phyloP scores from a whole-genome alignment of 2,797 vertebrate genomes.

The Leuciscus waleckii region DNA sequence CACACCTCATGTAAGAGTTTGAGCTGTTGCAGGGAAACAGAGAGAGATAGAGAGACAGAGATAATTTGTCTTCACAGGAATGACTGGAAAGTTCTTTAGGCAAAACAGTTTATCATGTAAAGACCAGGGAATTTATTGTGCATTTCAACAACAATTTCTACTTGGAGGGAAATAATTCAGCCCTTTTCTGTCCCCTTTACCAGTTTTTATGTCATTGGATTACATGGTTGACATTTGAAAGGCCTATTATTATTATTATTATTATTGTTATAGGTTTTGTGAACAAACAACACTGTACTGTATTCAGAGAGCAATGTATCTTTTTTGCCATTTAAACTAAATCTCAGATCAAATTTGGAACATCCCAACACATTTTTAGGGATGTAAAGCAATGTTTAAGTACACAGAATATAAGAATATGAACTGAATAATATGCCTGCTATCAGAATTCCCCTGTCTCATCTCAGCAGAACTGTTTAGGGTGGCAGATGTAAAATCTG shows the following conservation, averaged over 20 bases:
- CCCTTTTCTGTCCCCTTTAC: neutral
- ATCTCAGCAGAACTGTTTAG: neutral
- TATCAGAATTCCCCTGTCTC: neutral
- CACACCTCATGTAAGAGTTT: conserved; percentile 14
- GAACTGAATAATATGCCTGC: neutral
- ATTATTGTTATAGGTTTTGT: neutral
- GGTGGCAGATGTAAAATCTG: conserved; percentile 29
- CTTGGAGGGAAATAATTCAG: neutral
- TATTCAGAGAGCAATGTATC: neutral
- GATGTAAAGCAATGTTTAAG: neutral
- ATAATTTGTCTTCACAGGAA: neutral
- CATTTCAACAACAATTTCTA: neutral
- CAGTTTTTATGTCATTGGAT: neutral
- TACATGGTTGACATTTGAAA: neutral
- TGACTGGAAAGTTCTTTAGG: neutral
- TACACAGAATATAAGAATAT: neutral
- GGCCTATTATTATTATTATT: neutral
- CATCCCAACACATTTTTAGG: too few relatives aligned
- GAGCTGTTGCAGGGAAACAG: neutral
- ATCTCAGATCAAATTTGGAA: neutral
- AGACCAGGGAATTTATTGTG: neutral
- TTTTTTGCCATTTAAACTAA: neutral
- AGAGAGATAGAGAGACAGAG: neutral
- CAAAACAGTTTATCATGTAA: conserved; percentile 24
- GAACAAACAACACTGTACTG: neutral